phyloP scores from a whole-genome alignment of 2,113 vertebrate genomes.

The Psophia crepitans region DNA sequence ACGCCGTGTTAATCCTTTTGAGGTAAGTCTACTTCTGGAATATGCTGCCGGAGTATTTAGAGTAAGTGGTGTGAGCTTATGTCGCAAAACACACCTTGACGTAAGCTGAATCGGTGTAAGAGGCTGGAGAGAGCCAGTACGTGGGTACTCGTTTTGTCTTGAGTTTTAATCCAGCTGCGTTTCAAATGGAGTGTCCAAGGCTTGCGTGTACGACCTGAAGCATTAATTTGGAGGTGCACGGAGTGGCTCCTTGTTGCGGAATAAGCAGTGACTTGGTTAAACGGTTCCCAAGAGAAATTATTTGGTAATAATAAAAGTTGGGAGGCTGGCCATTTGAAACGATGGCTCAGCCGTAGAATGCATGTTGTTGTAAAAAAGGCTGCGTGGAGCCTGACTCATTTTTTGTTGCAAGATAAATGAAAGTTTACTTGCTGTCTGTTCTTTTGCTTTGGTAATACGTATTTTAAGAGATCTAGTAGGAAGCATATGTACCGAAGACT shows the following conservation, averaged over 20 bases:
- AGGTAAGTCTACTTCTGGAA: no score
- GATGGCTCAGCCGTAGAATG: neutral
- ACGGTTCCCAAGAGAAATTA: neutral
- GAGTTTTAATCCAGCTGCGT: neutral
- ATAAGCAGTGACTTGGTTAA: neutral
- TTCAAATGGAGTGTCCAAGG: neutral
- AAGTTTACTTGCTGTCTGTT: neutral
- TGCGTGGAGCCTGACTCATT: no score
- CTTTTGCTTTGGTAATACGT: neutral
- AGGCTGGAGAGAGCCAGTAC: neutral
- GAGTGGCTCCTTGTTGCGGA: neutral
- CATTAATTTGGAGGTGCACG: accelerated
- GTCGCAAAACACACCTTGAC: neutral
- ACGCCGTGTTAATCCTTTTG: neutral
- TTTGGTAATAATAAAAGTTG: neutral
- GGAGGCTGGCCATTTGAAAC: neutral
- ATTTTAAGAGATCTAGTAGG: neutral
- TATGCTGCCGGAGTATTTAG: neutral
- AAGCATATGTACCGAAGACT: neutral
- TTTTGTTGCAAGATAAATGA: neutral
- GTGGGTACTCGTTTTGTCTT: neutral
- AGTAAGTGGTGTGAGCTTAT: neutral
- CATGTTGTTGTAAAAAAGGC: neutral
- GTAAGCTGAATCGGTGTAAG: neutral
- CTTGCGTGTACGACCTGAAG: neutral